These are phyloP conservation scores for Cosmia pyralina DNA, from an alignment of 2,888 invertebrate genomes.

Conservation along the genomic window DNA sequence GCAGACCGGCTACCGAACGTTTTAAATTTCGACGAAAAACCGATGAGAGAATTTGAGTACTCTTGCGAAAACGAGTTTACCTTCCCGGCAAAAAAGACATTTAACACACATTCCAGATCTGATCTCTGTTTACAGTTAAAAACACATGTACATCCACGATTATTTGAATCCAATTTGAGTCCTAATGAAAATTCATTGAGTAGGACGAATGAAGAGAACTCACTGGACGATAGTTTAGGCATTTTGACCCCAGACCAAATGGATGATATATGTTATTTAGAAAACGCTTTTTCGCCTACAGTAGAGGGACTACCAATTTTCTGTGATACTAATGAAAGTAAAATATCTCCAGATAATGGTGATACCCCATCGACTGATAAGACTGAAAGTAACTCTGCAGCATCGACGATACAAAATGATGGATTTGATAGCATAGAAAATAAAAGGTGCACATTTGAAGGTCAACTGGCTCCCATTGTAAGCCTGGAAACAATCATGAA, in stretches of 20 bases:
- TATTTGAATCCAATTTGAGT: slow-evolving; percentile 83
- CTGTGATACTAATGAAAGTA: slow-evolving; percentile 84
- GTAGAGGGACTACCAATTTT: slow-evolving; percentile 91
- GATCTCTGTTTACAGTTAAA: slow-evolving; percentile 86
- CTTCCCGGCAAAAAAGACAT: slow-evolving; percentile 78
- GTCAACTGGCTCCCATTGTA: slow-evolving; percentile 76
- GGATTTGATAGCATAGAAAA: slow-evolving; percentile 79
- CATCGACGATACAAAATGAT: slow-evolving; percentile 88
- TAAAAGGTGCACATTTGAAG: slow-evolving; percentile 68
- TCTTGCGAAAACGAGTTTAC: slow-evolving; percentile 85
- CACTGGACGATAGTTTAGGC: slow-evolving; percentile 96
- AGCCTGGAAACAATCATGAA: slow-evolving; percentile 76
- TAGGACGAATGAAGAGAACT: slow-evolving; percentile 93
- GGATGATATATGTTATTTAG: slow-evolving; percentile 92
- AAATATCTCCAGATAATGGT: slow-evolving; percentile 86
- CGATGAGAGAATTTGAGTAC: slow-evolving; percentile 87
- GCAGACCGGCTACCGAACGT: slow-evolving; percentile 85
- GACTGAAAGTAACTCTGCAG: slow-evolving; percentile 89
- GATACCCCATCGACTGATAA: slow-evolving; percentile 90
- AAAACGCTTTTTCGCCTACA: slow-evolving; percentile 92
- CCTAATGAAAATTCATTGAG: slow-evolving; percentile 87
- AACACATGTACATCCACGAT: slow-evolving; percentile 80
- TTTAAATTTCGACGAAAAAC: slow-evolving; percentile 86
- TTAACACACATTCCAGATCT: slow-evolving; percentile 85
- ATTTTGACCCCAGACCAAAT: slow-evolving; percentile 97